phyloP scores from a whole-genome alignment of 2,113 vertebrate genomes.

The Saccopteryx bilineata region DNA sequence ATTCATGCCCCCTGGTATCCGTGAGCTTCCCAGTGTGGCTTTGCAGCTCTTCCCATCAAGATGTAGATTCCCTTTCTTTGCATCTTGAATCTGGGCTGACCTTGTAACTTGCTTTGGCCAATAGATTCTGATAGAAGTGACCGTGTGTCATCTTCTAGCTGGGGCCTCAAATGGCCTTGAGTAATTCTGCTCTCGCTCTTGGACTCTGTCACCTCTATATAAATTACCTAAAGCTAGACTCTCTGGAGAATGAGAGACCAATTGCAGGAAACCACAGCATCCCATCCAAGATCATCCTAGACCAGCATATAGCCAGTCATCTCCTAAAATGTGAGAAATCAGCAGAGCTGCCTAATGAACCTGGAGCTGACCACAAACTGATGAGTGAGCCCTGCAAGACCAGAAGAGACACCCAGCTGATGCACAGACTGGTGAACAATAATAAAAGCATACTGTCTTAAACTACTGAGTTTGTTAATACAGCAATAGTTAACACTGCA shows the following conservation, averaged over 20 bases:
- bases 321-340: background rate
- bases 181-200: background rate
- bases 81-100: background rate
- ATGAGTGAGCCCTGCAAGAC: no score
- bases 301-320: background rate
- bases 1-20: background rate
- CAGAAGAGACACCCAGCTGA: background rate
- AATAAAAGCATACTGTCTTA: background rate
- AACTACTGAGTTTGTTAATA: background rate
- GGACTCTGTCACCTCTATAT: background rate
- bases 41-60: background rate
- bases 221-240: background rate
- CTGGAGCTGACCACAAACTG: background rate
- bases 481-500: background rate
- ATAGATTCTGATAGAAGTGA: background rate
- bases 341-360: background rate
- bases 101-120: background rate
- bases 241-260: background rate
- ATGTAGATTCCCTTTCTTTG: background rate
- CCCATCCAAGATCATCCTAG: background rate
- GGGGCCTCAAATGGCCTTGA: background rate
- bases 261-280: background rate
- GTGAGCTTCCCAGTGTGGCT: background rate
- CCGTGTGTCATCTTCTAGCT: background rate
- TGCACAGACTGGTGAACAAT: background rate